phyloP scores from a whole-genome alignment of 1,140 invertebrate species.

The Listronotus oregonensis region DNA sequence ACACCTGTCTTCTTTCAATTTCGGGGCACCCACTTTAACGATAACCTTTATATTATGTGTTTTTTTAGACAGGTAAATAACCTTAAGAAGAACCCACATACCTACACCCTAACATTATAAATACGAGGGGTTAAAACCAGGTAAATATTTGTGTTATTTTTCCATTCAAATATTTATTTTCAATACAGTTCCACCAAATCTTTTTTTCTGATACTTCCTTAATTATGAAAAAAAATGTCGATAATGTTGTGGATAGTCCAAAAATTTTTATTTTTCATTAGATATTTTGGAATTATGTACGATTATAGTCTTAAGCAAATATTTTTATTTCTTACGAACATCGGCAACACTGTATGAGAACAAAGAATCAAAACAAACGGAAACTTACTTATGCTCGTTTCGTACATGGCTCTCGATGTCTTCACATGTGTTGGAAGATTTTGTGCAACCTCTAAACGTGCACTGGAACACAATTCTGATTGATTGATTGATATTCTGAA shows the following conservation, averaged over 20 bases:
- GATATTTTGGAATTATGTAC: too few relatives aligned
- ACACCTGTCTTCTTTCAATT: too few relatives aligned
- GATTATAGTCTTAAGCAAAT: too few relatives aligned
- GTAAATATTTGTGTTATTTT: too few relatives aligned
- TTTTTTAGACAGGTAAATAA: neutral
- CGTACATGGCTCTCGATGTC: slow-evolving; percentile 89
- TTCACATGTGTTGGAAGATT: slow-evolving; percentile 70
- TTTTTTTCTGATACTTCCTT: too few relatives aligned
- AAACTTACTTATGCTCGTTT: slow-evolving; percentile 80
- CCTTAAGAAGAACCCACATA: neutral
- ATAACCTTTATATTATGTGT: slow-evolving; percentile 1
- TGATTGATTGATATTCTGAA: slow-evolving; percentile 55
- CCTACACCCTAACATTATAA: neutral
- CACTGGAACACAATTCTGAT: slow-evolving; percentile 73
- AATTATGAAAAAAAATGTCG: too few relatives aligned
- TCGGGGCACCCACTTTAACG: neutral
- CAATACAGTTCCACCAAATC: too few relatives aligned
- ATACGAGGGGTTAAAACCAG: neutral
- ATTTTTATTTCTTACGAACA: neutral
- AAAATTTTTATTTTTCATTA: too few relatives aligned
- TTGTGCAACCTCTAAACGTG: slow-evolving; percentile 81
- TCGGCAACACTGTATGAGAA: neutral
- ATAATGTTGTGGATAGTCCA: too few relatives aligned
- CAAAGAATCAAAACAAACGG: neutral
- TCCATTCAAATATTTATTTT: too few relatives aligned